Conservation (phyloP, 2,888 invertebrate species). For the Drosophila merina region DNA sequence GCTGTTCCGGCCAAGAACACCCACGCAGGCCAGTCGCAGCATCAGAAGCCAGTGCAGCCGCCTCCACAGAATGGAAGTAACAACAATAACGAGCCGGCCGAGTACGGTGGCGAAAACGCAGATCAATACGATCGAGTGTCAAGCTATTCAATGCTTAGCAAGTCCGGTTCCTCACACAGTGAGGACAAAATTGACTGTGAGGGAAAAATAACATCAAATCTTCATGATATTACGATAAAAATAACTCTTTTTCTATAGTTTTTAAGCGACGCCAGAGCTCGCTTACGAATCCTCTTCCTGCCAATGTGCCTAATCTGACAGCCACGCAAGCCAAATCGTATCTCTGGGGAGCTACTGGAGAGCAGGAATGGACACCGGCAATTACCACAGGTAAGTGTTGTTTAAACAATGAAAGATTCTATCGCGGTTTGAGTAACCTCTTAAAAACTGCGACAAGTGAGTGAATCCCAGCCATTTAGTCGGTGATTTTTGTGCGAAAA, state of each 20-base stretch:
- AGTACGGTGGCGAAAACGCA: conserved; percentile 72
- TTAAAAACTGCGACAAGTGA: neutral
- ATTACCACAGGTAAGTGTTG: conserved; percentile 91
- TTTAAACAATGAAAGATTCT: conserved; percentile 16
- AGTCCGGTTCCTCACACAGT: conserved; percentile 67
- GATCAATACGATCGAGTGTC: conserved; percentile 82
- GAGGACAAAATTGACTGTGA: conserved; percentile 78
- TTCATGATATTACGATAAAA: neutral
- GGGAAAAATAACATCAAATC: neutral
- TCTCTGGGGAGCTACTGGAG: conserved; percentile 97
- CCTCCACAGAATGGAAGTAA: conserved; percentile 32
- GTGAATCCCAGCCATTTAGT: conserved; percentile 8
- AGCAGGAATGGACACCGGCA: conserved; percentile 98
- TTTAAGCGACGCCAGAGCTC: conserved; percentile 78
- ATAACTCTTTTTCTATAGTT: conserved; percentile 52
- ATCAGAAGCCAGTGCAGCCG: conserved; percentile 34
- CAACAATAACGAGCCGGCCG: conserved; percentile 52
- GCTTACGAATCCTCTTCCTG: conserved; percentile 61
- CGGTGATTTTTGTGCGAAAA: conserved; percentile 3
- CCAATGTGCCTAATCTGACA: conserved; percentile 61
- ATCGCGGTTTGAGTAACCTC: conserved; percentile 2
- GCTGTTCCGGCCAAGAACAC: conserved; percentile 87
- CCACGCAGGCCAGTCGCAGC: conserved; percentile 18
- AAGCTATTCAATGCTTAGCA: conserved; percentile 76
- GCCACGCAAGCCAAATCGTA: conserved; percentile 84